phyloP scores from a whole-genome alignment of 2,797 vertebrate genomes.

The Margarornis squamiger region DNA sequence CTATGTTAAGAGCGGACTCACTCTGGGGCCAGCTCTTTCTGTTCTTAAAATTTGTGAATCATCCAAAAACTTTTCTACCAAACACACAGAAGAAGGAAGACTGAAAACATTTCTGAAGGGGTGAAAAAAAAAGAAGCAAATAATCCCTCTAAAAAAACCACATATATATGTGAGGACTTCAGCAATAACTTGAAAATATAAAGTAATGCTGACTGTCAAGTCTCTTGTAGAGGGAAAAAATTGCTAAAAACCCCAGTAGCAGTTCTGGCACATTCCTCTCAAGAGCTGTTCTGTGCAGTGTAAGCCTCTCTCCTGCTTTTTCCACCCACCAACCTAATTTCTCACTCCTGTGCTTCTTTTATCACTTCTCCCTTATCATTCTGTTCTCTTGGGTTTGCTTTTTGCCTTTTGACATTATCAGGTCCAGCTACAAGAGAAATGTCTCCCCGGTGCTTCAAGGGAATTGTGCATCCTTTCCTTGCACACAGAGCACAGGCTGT shows the following conservation, averaged over 20 bases:
- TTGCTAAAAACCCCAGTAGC: not conserved
- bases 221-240: not conserved
- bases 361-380: not conserved
- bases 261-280: not conserved
- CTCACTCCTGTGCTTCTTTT: not conserved
- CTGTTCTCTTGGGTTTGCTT: not conserved
- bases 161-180: not conserved
- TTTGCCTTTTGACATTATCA: not conserved
- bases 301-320: not conserved
- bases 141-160: not conserved
- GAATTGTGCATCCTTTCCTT: not conserved
- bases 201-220: not conserved
- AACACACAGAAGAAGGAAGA: constrained; percentile 8
- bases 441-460: not conserved
- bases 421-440: not conserved
- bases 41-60: constrained; percentile 30
- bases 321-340: not conserved
- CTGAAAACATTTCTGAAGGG: not conserved
- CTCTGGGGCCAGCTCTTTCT: not conserved
- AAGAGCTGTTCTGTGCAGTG: not conserved
- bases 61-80: constrained; percentile 13
- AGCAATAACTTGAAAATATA: not conserved
- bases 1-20: constrained; percentile 34
- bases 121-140: not conserved
- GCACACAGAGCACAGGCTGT: fast-evolving